A percentile compares a stretch with the other conserved stretches of the same genome.
Evolutionary conservation across 2,888 invertebrate species (phyloP).

Genomic region (Epirrita christyi): DNA sequence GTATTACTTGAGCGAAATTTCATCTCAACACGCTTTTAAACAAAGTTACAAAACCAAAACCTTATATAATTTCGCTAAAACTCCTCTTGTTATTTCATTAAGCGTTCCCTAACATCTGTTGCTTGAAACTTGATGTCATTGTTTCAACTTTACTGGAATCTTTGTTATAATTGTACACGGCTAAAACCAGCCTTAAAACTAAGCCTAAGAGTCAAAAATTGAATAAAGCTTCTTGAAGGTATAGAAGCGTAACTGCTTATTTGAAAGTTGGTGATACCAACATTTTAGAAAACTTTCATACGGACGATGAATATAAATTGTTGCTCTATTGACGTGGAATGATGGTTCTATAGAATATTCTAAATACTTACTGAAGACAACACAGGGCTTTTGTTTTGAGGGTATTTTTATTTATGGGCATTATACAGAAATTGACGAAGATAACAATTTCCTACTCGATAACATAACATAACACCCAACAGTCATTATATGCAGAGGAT

Average conservation of each 20-base stretch:
- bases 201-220: conserved; percentile 12
- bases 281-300: conserved; percentile 36
- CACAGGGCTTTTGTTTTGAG: too few relatives aligned
- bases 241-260: conserved; percentile 37
- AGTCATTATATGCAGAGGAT: too few relatives aligned
- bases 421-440: too few relatives aligned
- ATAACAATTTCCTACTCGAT: too few relatives aligned
- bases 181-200: conserved; percentile 11
- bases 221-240: conserved; percentile 10
- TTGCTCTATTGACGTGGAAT: conserved; percentile 28
- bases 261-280: conserved; percentile 50
- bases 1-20: background rate
- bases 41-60: conserved; percentile 28
- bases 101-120: conserved; percentile 68
- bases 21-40: background rate
- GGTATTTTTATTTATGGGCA: too few relatives aligned
- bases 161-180: conserved; percentile 6
- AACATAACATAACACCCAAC: too few relatives aligned
- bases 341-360: conserved; percentile 19
- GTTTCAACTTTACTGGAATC: conserved; percentile 58
- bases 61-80: conserved; percentile 41
- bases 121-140: conserved; percentile 68
- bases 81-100: conserved; percentile 63
- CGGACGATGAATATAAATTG: conserved; percentile 31
- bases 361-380: background rate